phyloP scores from a whole-genome alignment of 2,888 invertebrate genomes.

The Orthosia incerta region DNA sequence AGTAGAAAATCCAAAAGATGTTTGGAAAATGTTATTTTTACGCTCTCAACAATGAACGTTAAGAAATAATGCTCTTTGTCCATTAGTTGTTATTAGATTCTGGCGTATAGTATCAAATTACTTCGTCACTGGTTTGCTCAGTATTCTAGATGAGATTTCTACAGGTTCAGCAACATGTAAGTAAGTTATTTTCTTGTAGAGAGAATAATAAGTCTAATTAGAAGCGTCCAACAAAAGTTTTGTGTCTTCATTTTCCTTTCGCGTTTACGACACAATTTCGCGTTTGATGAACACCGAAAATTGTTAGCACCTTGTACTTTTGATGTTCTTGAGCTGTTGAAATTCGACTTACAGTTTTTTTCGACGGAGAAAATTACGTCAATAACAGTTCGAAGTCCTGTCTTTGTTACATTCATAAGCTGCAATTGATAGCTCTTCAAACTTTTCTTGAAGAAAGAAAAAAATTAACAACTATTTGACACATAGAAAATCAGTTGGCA shows the following conservation, averaged over 20 bases:
- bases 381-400: background rate
- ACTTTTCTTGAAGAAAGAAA: conserved; percentile 27
- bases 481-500: background rate
- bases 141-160: conserved; percentile 36
- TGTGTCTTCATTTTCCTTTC: conserved; percentile 41
- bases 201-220: conserved; percentile 53
- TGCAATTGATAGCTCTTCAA: conserved; percentile 25
- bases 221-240: conserved; percentile 41
- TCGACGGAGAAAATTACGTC: background rate
- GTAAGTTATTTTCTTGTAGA: conserved; percentile 52
- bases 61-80: conserved; percentile 57
- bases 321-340: conserved; percentile 9
- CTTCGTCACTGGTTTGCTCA: conserved; percentile 32
- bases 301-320: conserved; percentile 19
- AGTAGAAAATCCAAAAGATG: conserved; percentile 29
- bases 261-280: conserved; percentile 27
- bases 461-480: conserved; percentile 8
- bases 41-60: conserved; percentile 38
- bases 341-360: conserved; percentile 8
- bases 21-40: conserved; percentile 41
- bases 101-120: conserved; percentile 49
- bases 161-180: conserved; percentile 40
- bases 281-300: conserved; percentile 14
- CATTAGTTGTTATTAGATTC: conserved; percentile 63
- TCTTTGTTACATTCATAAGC: conserved; percentile 3